Conservation (phyloP, 2,797 vertebrate genomes). For the Chloroceryle inda region DNA sequence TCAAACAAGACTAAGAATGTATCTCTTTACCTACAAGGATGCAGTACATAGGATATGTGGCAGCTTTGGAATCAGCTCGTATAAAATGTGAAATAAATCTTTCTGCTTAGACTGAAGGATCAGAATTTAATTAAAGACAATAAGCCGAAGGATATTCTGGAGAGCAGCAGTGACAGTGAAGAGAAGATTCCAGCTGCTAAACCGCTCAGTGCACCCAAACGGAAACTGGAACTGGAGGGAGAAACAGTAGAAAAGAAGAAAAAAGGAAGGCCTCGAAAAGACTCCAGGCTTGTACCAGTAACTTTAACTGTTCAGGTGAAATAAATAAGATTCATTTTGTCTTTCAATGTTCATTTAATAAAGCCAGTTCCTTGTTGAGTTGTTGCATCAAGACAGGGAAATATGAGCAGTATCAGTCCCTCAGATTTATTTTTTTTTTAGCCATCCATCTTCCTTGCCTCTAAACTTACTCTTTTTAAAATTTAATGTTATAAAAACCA, state of each 20-base stretch:
- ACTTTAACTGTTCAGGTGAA: conserved; percentile 84
- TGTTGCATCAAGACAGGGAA: neutral
- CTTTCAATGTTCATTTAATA: neutral
- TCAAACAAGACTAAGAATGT: neutral
- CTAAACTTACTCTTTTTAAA: neutral
- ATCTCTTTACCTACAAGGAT: neutral
- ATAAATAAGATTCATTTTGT: neutral
- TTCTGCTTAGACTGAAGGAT: conserved; percentile 86
- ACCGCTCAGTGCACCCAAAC: conserved; percentile 86
- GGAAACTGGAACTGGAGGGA: conserved; percentile 91
- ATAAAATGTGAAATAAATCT: neutral
- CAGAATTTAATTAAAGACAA: conserved; percentile 83
- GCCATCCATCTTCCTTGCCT: neutral
- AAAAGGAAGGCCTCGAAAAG: conserved; percentile 95
- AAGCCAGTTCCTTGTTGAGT: neutral
- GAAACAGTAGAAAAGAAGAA: conserved; percentile 96
- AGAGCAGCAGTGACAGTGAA: conserved; percentile 97
- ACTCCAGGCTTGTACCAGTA: conserved; percentile 87
- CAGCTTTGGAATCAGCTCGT: neutral
- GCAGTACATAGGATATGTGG: neutral
- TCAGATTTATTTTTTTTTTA: neutral
- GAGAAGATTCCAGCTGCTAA: conserved; percentile 90
- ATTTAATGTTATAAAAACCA: neutral
- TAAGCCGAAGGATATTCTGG: conserved; percentile 87
- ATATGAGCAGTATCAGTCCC: neutral